phyloP scores from a whole-genome alignment of 2,797 vertebrate genomes.

The Stomatorhinus walkeri region DNA sequence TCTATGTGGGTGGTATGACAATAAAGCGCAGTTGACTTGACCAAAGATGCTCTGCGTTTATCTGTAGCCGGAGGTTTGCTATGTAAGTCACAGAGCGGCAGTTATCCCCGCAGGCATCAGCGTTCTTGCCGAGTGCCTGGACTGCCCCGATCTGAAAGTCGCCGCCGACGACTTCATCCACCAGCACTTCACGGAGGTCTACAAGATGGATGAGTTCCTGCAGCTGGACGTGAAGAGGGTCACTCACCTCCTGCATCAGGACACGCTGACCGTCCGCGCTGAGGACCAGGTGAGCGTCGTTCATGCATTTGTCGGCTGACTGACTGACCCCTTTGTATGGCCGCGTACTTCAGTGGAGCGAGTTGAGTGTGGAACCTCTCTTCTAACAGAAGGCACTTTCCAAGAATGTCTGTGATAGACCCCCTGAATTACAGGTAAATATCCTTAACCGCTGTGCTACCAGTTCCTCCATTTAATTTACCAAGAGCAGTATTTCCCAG shows the following conservation, averaged over 20 bases:
- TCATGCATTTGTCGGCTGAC: background rate
- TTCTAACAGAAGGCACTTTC: background rate
- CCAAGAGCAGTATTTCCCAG: background rate
- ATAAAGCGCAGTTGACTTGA: background rate
- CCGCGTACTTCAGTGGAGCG: background rate
- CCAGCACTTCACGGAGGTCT: constrained; percentile 95
- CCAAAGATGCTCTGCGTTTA: background rate
- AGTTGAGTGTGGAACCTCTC: background rate
- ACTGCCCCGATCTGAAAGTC: constrained; percentile 86
- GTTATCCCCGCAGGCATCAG: constrained; percentile 73
- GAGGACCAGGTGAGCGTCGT: constrained; percentile 81
- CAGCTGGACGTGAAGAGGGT: constrained; percentile 87
- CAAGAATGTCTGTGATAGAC: background rate
- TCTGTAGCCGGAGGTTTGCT: background rate
- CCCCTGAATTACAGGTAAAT: background rate
- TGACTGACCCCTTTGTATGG: background rate
- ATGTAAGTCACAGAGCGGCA: background rate
- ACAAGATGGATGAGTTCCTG: constrained; percentile 93
- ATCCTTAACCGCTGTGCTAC: background rate
- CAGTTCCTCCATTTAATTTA: background rate
- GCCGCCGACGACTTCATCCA: constrained; percentile 90
- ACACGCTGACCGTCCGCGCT: constrained; percentile 86
- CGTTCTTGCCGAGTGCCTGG: constrained; percentile 86
- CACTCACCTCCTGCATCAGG: constrained; percentile 87
- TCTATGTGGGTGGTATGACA: background rate